Percentiles rank a stretch among this genome's conserved stretches.
phyloP scores from a whole-genome alignment of 2,888 invertebrate genomes.

The Apoda limacodes region DNA sequence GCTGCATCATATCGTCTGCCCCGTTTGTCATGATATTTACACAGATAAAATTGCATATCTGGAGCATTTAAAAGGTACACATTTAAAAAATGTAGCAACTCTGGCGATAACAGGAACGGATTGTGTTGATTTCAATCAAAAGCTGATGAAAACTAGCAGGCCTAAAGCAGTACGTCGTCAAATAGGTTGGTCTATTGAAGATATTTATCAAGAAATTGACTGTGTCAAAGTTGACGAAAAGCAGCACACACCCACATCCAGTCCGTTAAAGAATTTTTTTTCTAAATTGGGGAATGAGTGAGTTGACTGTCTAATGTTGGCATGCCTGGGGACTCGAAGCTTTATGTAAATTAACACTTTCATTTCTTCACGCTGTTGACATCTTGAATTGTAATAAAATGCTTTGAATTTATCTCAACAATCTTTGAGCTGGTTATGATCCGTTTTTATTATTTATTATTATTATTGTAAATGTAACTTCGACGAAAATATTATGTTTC shows the following conservation, averaged over 20 bases:
- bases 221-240: constrained; percentile 51
- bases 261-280: constrained; percentile 58
- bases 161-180: constrained; percentile 53
- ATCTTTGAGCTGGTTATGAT: too few species aligned
- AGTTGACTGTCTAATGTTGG: constrained; percentile 46
- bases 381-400: too few species aligned
- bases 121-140: constrained; percentile 54
- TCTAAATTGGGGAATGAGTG: constrained; percentile 62
- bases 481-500: constrained; percentile 21
- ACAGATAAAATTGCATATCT: constrained; percentile 46
- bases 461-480: too few species aligned
- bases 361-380: too few species aligned
- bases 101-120: constrained; percentile 36
- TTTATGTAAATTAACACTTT: too few species aligned
- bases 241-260: constrained; percentile 48
- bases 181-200: constrained; percentile 64
- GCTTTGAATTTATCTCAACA: too few species aligned
- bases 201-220: constrained; percentile 63
- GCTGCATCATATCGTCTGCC: constrained; percentile 56
- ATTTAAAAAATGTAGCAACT: constrained; percentile 31
- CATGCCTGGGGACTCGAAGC: constrained; percentile 38
- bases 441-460: too few species aligned
- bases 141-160: constrained; percentile 44
- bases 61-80: constrained; percentile 45
- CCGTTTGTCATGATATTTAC: constrained; percentile 57